Conservation (phyloP, 53 echinoderm and acorn worm genomes). For the Crossaster papposus region DNA sequence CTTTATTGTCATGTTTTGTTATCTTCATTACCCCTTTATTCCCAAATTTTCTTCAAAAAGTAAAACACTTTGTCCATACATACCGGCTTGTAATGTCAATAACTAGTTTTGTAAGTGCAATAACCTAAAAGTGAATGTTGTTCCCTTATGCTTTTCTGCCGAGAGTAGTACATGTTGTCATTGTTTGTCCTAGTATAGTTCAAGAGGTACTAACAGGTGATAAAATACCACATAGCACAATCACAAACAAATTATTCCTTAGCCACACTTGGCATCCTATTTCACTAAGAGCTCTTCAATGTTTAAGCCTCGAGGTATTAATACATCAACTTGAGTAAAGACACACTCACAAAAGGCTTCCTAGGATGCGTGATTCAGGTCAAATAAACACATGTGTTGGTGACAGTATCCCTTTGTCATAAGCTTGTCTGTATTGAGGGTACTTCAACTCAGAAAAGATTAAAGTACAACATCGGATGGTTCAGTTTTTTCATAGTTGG, state of each 20-base stretch:
- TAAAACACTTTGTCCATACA: too few species aligned
- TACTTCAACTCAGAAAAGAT: neutral
- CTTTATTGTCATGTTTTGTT: too few species aligned
- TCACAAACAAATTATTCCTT: neutral
- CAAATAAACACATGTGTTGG: slow-evolving; percentile 9
- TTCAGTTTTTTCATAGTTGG: too few species aligned
- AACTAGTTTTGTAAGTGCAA: too few species aligned
- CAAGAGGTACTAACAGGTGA: neutral
- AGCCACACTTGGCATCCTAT: neutral
- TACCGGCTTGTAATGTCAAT: too few species aligned
- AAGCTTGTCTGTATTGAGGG: slow-evolving; percentile 7
- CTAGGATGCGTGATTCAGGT: neutral
- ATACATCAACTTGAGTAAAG: neutral
- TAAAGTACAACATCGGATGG: neutral
- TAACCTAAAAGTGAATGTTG: neutral
- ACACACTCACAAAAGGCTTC: neutral
- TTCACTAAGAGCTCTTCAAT: neutral
- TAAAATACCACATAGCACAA: neutral
- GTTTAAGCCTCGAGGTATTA: neutral
- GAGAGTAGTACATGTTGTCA: neutral
- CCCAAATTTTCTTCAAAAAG: too few species aligned
- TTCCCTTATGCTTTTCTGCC: neutral
- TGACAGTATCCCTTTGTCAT: neutral
- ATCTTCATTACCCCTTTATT: too few species aligned
- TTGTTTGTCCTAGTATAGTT: neutral